Evolutionary conservation across 2,888 invertebrate species (phyloP).

Genomic region (Therioaphis trifolii): DNA sequence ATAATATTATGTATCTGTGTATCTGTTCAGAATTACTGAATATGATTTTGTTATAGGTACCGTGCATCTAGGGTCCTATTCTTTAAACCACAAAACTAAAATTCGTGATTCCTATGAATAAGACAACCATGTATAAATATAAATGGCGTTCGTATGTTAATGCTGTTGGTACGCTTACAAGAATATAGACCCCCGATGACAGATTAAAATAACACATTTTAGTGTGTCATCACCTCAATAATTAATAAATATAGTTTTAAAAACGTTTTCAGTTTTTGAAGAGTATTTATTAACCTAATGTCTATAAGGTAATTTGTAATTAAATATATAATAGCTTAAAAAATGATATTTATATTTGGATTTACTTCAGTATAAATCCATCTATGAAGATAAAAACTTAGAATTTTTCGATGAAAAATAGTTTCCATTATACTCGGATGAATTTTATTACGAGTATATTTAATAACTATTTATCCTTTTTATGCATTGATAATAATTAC

Average conservation of each 20-base stretch:
- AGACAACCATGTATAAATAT: conserved; percentile 39
- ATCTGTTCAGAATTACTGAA: background rate
- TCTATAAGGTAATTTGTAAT: conserved; percentile 26
- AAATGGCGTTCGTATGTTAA: conserved; percentile 15
- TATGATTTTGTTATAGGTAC: conserved; percentile 13
- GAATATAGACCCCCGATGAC: conserved; percentile 28
- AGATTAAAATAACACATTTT: conserved; percentile 40
- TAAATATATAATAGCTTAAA: background rate
- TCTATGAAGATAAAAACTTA: too few relatives aligned
- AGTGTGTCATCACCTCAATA: conserved; percentile 41
- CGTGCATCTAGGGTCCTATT: background rate
- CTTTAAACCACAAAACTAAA: background rate
- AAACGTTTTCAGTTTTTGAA: conserved; percentile 23
- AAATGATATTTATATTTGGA: conserved; percentile 21
- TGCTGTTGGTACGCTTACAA: background rate
- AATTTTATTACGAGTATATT: too few relatives aligned
- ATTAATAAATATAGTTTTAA: conserved; percentile 42
- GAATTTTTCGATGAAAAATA: too few relatives aligned
- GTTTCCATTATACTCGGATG: too few relatives aligned
- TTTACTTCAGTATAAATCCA: background rate
- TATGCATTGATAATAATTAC: too few relatives aligned
- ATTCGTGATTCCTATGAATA: background rate
- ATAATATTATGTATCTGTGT: background rate
- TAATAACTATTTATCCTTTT: too few relatives aligned
- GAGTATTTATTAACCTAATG: conserved; percentile 4